Evolutionary conservation across 2,113 vertebrate genomes (phyloP).

Genomic region (Ginglymostoma cirratum): DNA sequence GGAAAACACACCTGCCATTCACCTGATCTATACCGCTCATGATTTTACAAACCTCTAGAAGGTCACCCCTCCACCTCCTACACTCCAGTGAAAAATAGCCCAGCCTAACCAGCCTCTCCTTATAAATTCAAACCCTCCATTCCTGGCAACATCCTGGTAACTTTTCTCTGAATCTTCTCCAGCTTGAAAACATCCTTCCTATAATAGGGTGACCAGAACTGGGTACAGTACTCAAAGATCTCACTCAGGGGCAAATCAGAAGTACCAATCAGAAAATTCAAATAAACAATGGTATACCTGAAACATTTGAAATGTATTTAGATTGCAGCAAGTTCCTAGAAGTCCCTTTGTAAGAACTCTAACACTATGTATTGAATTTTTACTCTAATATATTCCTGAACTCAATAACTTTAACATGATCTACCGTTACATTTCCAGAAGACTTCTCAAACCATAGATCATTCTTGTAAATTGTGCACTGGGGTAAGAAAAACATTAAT

Average conservation of each 20-base stretch:
- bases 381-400: background rate
- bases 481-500: background rate
- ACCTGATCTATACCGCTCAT: no score
- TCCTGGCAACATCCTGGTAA: no score
- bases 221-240: background rate
- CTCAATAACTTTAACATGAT: background rate
- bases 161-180: no score
- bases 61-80: no score
- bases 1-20: no score
- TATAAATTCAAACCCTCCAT: no score
- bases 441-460: background rate
- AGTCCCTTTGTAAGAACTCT: background rate
- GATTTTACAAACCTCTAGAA: no score
- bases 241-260: background rate
- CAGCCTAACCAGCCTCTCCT: no score
- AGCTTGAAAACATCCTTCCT: no score
- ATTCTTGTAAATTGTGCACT: background rate
- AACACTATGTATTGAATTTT: background rate
- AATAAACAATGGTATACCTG: background rate
- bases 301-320: background rate
- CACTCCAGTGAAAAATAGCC: no score
- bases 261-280: background rate
- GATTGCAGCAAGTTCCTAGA: background rate
- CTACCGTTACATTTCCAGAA: background rate
- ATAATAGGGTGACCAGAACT: no score